These are phyloP conservation scores for Leptoteleia sp. DNA, from an alignment of 1,140 invertebrate species.

Conservation along the genomic window DNA sequence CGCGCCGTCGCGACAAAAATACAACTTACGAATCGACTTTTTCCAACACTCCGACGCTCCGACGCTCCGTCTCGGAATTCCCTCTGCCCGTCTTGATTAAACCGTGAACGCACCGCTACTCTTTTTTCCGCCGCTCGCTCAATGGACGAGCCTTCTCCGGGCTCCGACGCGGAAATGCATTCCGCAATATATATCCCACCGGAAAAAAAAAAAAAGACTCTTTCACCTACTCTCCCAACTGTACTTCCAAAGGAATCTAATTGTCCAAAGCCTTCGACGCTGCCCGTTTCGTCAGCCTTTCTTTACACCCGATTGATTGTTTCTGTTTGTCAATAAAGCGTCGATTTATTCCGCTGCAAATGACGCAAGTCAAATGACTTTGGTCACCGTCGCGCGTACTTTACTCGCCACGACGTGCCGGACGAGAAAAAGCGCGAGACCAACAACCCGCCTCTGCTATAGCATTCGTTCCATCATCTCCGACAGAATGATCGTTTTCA, in stretches of 20 bases:
- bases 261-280: conserved; percentile 21
- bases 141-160: conserved; percentile 4
- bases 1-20: conserved; percentile 67
- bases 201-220: conserved; percentile 8
- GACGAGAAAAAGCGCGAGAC: conserved; percentile 14
- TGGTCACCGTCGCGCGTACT: conserved; percentile 11
- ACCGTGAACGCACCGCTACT: conserved; percentile 63
- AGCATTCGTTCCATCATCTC: conserved; percentile 58
- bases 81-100: conserved; percentile 69
- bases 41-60: conserved; percentile 45
- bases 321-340: not conserved
- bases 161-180: conserved; percentile 36
- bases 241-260: conserved; percentile 11
- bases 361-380: conserved; percentile 3
- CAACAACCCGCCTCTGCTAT: conserved; percentile 22
- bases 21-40: conserved; percentile 61
- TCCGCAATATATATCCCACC: conserved; percentile 28
- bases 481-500: conserved; percentile 47
- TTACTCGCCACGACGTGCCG: not conserved
- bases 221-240: not conserved
- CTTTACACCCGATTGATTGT: too few relatives aligned
- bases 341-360: conserved; percentile 16
- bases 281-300: not conserved
- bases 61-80: conserved; percentile 50
- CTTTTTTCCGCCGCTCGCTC: conserved; percentile 24